Conservation (phyloP, 1,140 invertebrate genomes). For the Lucilia cuprina region DNA sequence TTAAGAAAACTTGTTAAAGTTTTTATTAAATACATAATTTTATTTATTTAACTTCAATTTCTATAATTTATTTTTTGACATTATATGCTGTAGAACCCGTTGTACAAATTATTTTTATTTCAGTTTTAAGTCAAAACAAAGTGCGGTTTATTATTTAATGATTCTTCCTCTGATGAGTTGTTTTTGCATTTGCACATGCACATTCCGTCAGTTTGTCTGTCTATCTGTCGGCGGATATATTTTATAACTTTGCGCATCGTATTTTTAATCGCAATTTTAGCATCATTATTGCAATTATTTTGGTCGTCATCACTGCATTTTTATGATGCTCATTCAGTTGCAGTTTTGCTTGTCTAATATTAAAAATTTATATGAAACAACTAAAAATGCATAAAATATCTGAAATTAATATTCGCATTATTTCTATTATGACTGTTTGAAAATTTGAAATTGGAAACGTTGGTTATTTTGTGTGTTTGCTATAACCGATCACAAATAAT, state of each 20-base stretch:
- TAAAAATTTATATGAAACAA: slow-evolving; percentile 13
- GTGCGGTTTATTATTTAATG: background rate
- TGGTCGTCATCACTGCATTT: background rate
- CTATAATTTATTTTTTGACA: background rate
- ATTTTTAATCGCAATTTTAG: too few relatives aligned
- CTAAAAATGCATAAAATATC: slow-evolving; percentile 16
- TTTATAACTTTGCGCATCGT: background rate
- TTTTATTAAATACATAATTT: background rate
- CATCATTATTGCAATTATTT: too few relatives aligned
- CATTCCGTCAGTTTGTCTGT: background rate
- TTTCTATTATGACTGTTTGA: too few relatives aligned
- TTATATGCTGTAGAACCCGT: background rate
- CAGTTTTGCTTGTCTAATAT: slow-evolving; percentile 27
- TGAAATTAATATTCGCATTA: too few relatives aligned
- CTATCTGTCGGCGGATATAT: background rate
- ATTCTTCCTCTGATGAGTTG: background rate
- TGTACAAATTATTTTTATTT: background rate
- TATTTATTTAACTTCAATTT: background rate
- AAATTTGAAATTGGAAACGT: too few relatives aligned
- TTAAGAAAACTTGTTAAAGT: background rate
- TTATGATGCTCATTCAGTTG: background rate
- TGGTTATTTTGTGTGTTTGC: too few relatives aligned
- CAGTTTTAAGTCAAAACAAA: background rate
- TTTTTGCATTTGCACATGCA: background rate
- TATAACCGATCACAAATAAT: too few relatives aligned